These are phyloP conservation scores for Formicarius rufipectus DNA, from an alignment of 2,113 vertebrate genomes.

Conservation along the genomic window DNA sequence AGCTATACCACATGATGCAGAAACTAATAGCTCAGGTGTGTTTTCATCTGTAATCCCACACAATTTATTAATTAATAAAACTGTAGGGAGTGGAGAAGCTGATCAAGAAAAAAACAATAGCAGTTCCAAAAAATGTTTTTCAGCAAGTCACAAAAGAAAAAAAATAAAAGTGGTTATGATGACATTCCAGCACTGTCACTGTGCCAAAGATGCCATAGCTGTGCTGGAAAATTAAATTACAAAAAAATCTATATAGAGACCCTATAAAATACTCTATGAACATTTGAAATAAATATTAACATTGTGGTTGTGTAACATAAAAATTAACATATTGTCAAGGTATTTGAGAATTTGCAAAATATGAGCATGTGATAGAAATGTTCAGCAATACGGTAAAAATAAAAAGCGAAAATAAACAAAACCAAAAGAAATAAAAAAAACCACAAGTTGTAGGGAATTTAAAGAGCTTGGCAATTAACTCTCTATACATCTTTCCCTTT, in stretches of 20 bases:
- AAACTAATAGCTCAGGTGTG: not conserved
- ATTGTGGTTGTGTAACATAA: fast-evolving
- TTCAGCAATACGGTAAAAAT: not conserved
- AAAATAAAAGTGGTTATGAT: not conserved
- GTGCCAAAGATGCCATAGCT: not conserved
- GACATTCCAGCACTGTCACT: not conserved
- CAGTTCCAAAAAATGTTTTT: not conserved
- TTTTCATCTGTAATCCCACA: not conserved
- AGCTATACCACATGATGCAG: not conserved
- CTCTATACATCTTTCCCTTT: not conserved
- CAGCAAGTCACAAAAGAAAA: not conserved
- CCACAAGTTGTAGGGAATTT: not conserved
- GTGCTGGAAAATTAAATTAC: not conserved
- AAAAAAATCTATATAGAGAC: not conserved
- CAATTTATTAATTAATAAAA: not conserved
- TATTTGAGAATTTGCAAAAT: not conserved
- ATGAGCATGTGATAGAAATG: not conserved
- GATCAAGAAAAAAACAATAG: not conserved
- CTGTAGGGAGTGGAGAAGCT: not conserved
- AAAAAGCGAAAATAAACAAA: not conserved
- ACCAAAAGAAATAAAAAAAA: not conserved
- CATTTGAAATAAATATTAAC: not conserved
- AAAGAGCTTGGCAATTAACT: not conserved
- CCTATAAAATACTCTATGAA: not conserved
- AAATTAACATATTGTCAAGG: not conserved